These are phyloP conservation scores for Machimus rusticus DNA, from an alignment of 2,888 invertebrate species.

Conservation along the genomic window DNA sequence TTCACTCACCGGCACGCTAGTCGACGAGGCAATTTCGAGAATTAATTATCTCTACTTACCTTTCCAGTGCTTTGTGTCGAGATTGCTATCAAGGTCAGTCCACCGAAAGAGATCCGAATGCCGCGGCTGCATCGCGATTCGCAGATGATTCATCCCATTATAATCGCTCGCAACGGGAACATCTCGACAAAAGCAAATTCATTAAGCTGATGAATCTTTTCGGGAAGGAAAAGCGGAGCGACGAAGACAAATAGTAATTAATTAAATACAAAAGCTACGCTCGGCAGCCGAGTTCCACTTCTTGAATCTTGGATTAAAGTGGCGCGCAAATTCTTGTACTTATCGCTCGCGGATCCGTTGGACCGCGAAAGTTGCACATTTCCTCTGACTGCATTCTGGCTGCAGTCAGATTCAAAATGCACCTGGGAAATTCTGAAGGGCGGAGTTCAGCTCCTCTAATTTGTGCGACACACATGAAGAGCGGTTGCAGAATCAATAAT, in stretches of 20 bases:
- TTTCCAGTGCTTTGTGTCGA: slow-evolving; percentile 5
- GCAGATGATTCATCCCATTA: slow-evolving; percentile 18
- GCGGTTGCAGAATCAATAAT: background rate
- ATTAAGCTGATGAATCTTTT: slow-evolving; percentile 17
- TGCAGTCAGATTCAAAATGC: background rate
- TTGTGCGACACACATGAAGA: background rate
- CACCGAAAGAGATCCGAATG: background rate
- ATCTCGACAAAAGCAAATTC: slow-evolving; percentile 24
- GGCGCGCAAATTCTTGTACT: background rate
- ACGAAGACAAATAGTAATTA: slow-evolving; percentile 27
- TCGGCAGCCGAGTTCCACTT: background rate
- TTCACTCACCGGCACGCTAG: slow-evolving; percentile 7
- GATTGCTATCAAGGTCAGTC: slow-evolving; percentile 32
- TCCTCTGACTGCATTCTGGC: background rate
- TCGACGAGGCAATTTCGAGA: slow-evolving; percentile 22
- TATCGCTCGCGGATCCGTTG: background rate
- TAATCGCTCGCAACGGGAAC: slow-evolving; percentile 1
- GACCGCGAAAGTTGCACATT: background rate
- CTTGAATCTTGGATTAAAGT: background rate
- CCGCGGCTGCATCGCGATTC: background rate
- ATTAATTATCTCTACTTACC: slow-evolving; percentile 31
- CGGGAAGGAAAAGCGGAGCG: background rate
- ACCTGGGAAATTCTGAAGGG: background rate
- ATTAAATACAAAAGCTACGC: slow-evolving; percentile 1
- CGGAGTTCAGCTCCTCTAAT: background rate